Percentiles rank a stretch among this genome's conserved stretches.
Conservation (phyloP, 2,888 invertebrate species). For the Geotrupes spiniger region DNA sequence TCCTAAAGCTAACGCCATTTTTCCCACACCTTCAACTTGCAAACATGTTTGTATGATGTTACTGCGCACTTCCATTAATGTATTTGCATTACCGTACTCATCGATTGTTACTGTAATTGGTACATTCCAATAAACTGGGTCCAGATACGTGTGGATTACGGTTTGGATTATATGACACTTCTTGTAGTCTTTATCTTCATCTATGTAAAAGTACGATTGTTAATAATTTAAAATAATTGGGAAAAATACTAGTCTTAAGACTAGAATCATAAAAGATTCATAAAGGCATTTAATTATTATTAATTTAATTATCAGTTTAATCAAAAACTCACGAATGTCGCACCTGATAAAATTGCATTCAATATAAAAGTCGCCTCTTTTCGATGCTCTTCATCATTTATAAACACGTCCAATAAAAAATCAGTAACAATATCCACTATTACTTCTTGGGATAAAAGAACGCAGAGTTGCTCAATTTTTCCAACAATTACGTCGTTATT, state of each 20-base stretch:
- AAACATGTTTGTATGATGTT: constrained; percentile 68
- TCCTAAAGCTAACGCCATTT: constrained; percentile 57
- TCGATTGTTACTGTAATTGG: constrained; percentile 46
- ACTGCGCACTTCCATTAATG: constrained; percentile 54
- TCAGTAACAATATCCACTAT: constrained; percentile 60
- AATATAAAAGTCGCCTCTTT: constrained; percentile 63
- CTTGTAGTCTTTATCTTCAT: neutral
- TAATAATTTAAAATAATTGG: neutral
- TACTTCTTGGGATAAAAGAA: constrained; percentile 56
- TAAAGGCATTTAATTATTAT: too few species aligned
- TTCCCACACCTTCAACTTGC: constrained; percentile 67
- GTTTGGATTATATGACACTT: constrained; percentile 25
- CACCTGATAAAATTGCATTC: constrained; percentile 57
- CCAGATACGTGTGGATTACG: constrained; percentile 50
- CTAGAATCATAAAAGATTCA: too few species aligned
- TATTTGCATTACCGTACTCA: constrained; percentile 35
- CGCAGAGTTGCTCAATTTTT: constrained; percentile 57
- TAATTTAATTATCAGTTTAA: too few species aligned
- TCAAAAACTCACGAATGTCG: too few species aligned
- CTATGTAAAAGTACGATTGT: too few species aligned
- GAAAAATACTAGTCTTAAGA: too few species aligned
- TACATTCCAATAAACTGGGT: constrained; percentile 55
- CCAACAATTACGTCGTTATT: constrained; percentile 49
- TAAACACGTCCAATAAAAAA: constrained; percentile 59
- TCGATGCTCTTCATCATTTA: constrained; percentile 51